These are phyloP conservation scores for Hozukius guyotensis DNA, from an alignment of 2,797 vertebrate species.

Conservation along the genomic window DNA sequence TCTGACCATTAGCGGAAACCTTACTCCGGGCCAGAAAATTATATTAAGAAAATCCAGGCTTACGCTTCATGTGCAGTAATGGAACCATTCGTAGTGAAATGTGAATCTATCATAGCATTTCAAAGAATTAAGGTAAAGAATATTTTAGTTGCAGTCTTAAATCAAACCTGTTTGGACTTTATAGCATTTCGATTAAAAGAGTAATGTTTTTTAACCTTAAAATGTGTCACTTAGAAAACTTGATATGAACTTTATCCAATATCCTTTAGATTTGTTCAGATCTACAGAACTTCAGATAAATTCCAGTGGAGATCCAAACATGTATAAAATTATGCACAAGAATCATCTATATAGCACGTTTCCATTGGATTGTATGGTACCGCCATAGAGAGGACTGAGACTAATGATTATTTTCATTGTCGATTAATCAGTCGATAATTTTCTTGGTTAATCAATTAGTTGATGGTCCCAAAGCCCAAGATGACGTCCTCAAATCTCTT, in stretches of 20 bases:
- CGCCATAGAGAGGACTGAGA: too few species aligned
- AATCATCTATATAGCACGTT: background rate
- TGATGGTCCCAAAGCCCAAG: too few species aligned
- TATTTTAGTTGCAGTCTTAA: constrained; percentile 1
- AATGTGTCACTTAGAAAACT: background rate
- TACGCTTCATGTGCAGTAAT: constrained; percentile 33
- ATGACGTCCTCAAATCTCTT: too few species aligned
- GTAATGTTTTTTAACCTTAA: background rate
- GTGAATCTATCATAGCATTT: constrained; percentile 30
- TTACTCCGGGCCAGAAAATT: constrained; percentile 47
- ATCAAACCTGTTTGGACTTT: background rate
- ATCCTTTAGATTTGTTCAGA: background rate
- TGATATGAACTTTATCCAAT: background rate
- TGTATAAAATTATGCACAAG: background rate
- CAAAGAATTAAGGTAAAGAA: background rate
- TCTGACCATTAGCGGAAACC: constrained; percentile 47
- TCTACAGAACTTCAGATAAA: background rate
- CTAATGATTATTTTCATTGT: too few species aligned
- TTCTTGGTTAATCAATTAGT: too few species aligned
- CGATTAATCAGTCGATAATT: too few species aligned
- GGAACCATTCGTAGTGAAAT: constrained; percentile 32
- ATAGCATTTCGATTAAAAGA: background rate
- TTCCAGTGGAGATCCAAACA: background rate
- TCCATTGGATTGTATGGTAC: background rate
- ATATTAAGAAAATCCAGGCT: constrained; percentile 33